A percentile compares a stretch with the other conserved stretches of the same genome.
phyloP scores from a whole-genome alignment of 2,797 vertebrate species.

The Discoglossus pictus region DNA sequence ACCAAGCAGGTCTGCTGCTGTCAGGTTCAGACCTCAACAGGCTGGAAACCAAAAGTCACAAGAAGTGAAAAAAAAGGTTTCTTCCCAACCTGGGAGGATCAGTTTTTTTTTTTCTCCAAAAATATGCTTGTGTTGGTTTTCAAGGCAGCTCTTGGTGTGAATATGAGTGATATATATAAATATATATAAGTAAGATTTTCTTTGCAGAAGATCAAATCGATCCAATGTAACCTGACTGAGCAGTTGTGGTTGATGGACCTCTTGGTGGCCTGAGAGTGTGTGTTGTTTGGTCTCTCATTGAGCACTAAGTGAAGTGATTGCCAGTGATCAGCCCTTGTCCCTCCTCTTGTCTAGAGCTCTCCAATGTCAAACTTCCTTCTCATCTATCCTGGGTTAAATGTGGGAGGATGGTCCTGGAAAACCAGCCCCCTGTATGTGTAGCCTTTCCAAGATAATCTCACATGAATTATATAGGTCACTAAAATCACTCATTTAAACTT shows the following conservation, averaged over 20 bases:
- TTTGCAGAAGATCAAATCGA: conserved; percentile 24
- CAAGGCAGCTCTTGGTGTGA: conserved; percentile 41
- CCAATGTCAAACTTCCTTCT: conserved; percentile 69
- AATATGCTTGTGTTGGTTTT: conserved; percentile 42
- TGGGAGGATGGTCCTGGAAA: conserved; percentile 61
- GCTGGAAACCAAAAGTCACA: conserved; percentile 41
- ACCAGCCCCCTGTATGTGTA: conserved; percentile 65
- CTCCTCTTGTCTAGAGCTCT: conserved; percentile 59
- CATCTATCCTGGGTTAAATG: conserved; percentile 74
- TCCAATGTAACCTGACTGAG: conserved; percentile 51
- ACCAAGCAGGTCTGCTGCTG: conserved; percentile 27
- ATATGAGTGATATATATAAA: conserved; percentile 49
- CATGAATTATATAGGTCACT: conserved; percentile 25
- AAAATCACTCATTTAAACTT: conserved; percentile 18
- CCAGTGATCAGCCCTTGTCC: conserved; percentile 44
- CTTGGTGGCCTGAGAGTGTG: conserved; percentile 36
- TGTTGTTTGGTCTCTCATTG: conserved; percentile 53
- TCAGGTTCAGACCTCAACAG: conserved; percentile 34
- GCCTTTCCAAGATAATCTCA: conserved; percentile 62
- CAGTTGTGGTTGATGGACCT: conserved; percentile 47
- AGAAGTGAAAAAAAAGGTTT: conserved; percentile 27
- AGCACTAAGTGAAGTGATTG: conserved; percentile 61
- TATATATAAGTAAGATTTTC: conserved; percentile 38
- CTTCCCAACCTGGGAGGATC: conserved; percentile 46
- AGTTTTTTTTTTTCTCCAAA: conserved; percentile 27